phyloP scores from a whole-genome alignment of 1,140 invertebrate species.

The Ceratitis capitata region DNA sequence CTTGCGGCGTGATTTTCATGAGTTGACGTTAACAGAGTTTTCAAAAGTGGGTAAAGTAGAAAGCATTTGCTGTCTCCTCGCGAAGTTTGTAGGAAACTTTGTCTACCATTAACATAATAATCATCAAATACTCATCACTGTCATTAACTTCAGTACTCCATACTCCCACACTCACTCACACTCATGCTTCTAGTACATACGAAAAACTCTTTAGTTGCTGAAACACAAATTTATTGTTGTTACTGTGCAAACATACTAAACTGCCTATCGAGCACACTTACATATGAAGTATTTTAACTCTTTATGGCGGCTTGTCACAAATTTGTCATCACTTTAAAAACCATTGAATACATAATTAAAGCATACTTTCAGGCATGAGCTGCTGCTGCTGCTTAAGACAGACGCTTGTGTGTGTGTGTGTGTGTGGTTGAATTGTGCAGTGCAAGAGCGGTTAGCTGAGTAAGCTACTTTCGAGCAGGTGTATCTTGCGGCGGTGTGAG shows the following conservation, averaged over 20 bases:
- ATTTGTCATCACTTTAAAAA: constrained; percentile 26
- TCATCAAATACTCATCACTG: background rate
- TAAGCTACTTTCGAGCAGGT: too few species aligned
- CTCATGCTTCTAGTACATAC: too few species aligned
- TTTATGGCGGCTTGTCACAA: background rate
- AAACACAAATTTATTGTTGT: too few species aligned
- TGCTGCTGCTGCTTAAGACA: too few species aligned
- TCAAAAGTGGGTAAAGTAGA: background rate
- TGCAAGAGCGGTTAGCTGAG: background rate
- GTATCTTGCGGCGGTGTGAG: background rate
- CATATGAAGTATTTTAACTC: constrained; percentile 25
- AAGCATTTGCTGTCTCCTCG: background rate
- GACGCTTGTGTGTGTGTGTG: background rate
- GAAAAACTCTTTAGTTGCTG: background rate
- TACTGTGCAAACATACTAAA: background rate
- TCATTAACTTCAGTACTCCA: background rate
- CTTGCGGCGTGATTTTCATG: background rate
- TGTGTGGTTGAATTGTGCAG: background rate
- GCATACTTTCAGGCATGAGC: constrained; percentile 3
- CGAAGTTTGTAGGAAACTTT: background rate
- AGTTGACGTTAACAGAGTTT: background rate
- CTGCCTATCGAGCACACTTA: background rate
- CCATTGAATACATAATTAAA: constrained; percentile 33
- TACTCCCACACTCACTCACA: background rate
- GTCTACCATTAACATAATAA: background rate